Evolutionary conservation across 2,797 vertebrate genomes (phyloP).

Genomic region (Scarus forsteni): DNA sequence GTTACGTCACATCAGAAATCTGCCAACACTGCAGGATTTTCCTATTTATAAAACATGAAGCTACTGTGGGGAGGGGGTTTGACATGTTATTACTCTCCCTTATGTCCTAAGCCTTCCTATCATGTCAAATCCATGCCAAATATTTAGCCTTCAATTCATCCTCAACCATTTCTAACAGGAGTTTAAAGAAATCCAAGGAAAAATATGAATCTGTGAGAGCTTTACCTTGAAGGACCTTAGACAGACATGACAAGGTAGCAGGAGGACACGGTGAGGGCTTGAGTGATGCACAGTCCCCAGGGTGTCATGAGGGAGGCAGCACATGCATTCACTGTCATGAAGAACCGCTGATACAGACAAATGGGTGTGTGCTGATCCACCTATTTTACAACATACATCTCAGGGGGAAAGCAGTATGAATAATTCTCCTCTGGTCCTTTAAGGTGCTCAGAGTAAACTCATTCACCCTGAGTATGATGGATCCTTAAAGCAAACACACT

Average conservation of each 20-base stretch:
- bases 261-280: slow-evolving; percentile 16
- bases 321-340: slow-evolving; percentile 22
- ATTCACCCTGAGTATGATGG: slow-evolving; percentile 61
- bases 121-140: slow-evolving; percentile 17
- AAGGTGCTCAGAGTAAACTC: slow-evolving; percentile 63
- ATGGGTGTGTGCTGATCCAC: slow-evolving; percentile 29
- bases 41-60: slow-evolving; percentile 61
- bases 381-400: slow-evolving; percentile 35
- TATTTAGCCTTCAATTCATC: neutral
- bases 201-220: neutral
- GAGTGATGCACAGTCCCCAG: slow-evolving; percentile 17
- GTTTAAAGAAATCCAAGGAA: neutral
- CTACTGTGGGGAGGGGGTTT: neutral
- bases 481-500: slow-evolving; percentile 56
- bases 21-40: slow-evolving; percentile 31
- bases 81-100: slow-evolving; percentile 39
- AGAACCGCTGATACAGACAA: slow-evolving; percentile 49
- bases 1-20: slow-evolving; percentile 20
- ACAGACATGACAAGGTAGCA: neutral
- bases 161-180: neutral
- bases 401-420: slow-evolving; percentile 2
- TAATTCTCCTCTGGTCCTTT: slow-evolving; percentile 38
- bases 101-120: neutral
- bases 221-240: slow-evolving; percentile 1
- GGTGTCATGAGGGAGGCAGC: slow-evolving; percentile 28